A percentile compares a stretch with the other conserved stretches of the same genome.
These are phyloP conservation scores for Zophobas atratus DNA, from an alignment of 1,140 invertebrate species.

Conservation along the genomic window DNA sequence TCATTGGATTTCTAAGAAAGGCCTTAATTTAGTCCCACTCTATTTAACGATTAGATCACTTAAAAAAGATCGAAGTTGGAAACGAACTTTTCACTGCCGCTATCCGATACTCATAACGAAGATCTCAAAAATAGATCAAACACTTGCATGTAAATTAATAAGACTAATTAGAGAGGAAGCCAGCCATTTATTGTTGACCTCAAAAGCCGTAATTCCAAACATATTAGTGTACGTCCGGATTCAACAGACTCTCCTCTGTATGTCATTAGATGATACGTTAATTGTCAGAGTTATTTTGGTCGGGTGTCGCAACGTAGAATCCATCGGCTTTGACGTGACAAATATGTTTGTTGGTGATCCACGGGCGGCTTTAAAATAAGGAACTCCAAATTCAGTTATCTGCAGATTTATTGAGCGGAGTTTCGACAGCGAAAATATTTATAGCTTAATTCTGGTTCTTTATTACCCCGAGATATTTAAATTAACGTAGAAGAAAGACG, in stretches of 20 bases:
- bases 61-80: no score
- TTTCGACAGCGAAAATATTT: constrained; percentile 60
- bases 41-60: no score
- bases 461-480: constrained; percentile 59
- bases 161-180: constrained; percentile 45
- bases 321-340: neutral
- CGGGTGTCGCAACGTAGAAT: constrained; percentile 9
- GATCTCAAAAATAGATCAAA: constrained; percentile 35
- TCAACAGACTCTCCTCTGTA: constrained; percentile 20
- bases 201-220: constrained; percentile 27
- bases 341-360: constrained; percentile 34
- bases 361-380: constrained; percentile 49
- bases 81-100: neutral
- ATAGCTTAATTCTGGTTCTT: constrained; percentile 59
- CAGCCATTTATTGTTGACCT: constrained; percentile 39
- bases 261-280: constrained; percentile 26
- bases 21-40: no score
- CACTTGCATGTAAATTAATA: constrained; percentile 48
- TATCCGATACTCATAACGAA: constrained; percentile 25
- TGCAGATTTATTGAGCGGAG: constrained; percentile 56
- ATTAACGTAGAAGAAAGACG: constrained; percentile 53
- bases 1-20: no score
- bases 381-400: constrained; percentile 56
- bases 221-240: constrained; percentile 29
- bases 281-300: constrained; percentile 9